Conservation (phyloP, 2,888 invertebrate genomes). For the Melieria picta region DNA sequence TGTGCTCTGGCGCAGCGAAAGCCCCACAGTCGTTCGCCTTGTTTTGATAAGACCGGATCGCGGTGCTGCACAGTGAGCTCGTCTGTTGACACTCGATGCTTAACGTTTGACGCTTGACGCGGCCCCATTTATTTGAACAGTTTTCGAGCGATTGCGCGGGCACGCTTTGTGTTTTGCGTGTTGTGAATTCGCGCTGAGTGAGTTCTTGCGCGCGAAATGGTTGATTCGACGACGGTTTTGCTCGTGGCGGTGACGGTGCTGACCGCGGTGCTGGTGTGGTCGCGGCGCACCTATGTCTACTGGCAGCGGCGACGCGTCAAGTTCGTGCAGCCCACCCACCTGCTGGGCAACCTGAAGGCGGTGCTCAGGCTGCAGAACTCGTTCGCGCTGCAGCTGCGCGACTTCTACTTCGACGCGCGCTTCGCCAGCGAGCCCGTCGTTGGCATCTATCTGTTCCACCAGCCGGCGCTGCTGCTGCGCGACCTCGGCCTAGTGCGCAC, state of each 20-base stretch:
- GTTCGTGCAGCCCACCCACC: conserved; percentile 62
- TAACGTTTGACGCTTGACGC: too few species aligned
- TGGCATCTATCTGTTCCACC: conserved; percentile 67
- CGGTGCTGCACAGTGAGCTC: conserved; percentile 18
- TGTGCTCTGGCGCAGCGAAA: too few species aligned
- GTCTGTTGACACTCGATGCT: not conserved
- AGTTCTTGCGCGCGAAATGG: conserved; percentile 46
- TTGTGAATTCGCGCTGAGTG: conserved; percentile 14
- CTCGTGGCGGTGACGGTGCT: conserved; percentile 55
- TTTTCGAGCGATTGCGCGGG: not conserved
- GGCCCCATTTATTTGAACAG: too few species aligned
- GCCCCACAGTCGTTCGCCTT: conserved; percentile 25
- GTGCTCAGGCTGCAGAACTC: conserved; percentile 59
- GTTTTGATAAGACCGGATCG: conserved; percentile 33
- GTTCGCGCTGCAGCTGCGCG: conserved; percentile 59
- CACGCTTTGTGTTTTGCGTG: conserved; percentile 10
- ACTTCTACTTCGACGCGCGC: conserved; percentile 60
- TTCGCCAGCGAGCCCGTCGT: conserved; percentile 55
- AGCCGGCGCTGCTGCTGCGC: conserved; percentile 65
- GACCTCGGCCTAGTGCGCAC: conserved; percentile 66
- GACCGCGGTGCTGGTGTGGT: conserved; percentile 56
- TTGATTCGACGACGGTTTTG: conserved; percentile 57
- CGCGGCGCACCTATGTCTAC: conserved; percentile 65
- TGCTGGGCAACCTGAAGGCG: conserved; percentile 66
- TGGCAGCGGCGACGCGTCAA: conserved; percentile 64